Evolutionary conservation across 1,140 invertebrate genomes (phyloP).

Genomic region (Gonioctena quinquepunctata): DNA sequence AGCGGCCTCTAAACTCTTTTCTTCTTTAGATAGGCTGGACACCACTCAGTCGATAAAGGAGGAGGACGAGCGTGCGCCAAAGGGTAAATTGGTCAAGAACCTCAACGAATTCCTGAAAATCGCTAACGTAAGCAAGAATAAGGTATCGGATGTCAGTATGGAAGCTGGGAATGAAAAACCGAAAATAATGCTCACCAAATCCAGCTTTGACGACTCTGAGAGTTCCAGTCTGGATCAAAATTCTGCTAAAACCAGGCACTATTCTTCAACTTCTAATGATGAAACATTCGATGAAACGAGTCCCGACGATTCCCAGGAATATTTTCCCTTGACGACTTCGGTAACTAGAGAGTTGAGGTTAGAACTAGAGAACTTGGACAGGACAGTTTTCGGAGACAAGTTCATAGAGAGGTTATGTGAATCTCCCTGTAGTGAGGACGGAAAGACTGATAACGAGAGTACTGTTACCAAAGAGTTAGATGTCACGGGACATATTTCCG

Average conservation of each 20-base stretch:
- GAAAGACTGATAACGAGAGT: constrained; percentile 11
- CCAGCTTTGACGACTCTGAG: constrained; percentile 59
- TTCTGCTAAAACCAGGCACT: constrained; percentile 21
- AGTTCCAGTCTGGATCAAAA: constrained; percentile 48
- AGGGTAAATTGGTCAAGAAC: constrained; percentile 73
- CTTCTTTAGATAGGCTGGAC: constrained; percentile 61
- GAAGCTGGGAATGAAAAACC: constrained; percentile 49
- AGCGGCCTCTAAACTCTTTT: constrained; percentile 57
- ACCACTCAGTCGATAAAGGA: constrained; percentile 45
- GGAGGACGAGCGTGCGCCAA: constrained; percentile 46
- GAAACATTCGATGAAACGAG: constrained; percentile 64
- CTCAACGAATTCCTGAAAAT: constrained; percentile 84
- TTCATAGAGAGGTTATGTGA: constrained; percentile 48
- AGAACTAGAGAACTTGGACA: constrained; percentile 79
- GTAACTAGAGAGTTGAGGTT: constrained; percentile 79
- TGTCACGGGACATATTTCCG: not conserved
- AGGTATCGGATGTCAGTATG: constrained; percentile 47
- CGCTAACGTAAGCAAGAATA: constrained; percentile 67
- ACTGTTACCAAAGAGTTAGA: constrained; percentile 6
- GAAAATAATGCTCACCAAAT: constrained; percentile 56
- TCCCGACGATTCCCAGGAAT: constrained; percentile 79
- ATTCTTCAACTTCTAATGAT: constrained; percentile 44
- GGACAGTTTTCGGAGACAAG: constrained; percentile 70
- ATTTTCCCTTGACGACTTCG: constrained; percentile 84
- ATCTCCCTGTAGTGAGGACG: constrained; percentile 33